Evolutionary conservation across 1,140 invertebrate species (phyloP).

Genomic region (Maniola jurtina): DNA sequence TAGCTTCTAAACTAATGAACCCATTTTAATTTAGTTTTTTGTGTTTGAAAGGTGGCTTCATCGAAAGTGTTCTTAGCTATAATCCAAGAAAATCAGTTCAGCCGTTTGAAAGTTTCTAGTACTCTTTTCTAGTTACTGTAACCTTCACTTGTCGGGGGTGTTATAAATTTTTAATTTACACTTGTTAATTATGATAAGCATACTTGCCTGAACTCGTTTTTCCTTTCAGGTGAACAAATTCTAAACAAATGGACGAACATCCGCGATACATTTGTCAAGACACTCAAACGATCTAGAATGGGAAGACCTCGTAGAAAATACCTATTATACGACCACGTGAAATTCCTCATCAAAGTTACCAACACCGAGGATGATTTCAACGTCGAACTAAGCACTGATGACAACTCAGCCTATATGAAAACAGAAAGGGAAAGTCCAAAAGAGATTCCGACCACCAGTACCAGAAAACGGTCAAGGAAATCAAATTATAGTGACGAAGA

Average conservation of each 20-base stretch:
- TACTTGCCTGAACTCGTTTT: background rate
- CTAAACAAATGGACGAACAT: conserved; percentile 67
- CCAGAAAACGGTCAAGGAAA: conserved; percentile 29
- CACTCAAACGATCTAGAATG: conserved; percentile 47
- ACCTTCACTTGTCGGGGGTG: too few relatives aligned
- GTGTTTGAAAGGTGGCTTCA: too few relatives aligned
- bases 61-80: too few relatives aligned
- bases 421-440: conserved; percentile 21
- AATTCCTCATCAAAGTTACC: conserved; percentile 52
- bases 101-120: too few relatives aligned
- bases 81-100: too few relatives aligned
- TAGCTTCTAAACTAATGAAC: too few relatives aligned
- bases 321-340: conserved; percentile 54
- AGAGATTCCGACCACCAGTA: conserved; percentile 17
- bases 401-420: conserved; percentile 37
- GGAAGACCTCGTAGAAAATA: conserved; percentile 58
- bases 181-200: too few relatives aligned
- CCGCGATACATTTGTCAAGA: conserved; percentile 62
- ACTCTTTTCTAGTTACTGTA: too few relatives aligned
- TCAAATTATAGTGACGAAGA: conserved; percentile 20
- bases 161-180: too few relatives aligned
- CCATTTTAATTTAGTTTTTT: background rate
- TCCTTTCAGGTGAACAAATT: conserved; percentile 56
- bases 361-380: conserved; percentile 36
- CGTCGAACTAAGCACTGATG: conserved; percentile 28